Base-by-base conservation (phyloP, 2,797 vertebrate species). In the Rhynchotus rufescens region DNA sequence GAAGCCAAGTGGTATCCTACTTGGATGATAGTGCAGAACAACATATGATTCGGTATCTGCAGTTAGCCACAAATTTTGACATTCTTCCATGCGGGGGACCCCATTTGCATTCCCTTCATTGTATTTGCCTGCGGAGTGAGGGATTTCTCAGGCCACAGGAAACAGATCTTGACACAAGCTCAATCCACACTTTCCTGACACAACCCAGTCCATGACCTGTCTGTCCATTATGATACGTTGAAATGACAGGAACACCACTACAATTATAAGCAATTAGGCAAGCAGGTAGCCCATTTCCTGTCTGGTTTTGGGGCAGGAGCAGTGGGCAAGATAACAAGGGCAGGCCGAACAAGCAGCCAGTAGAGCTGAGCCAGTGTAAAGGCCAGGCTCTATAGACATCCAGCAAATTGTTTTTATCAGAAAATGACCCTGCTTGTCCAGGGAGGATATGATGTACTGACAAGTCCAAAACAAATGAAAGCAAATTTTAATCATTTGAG, bases 41-140 rank as follows among this genome's bases (percentile, higher is more conserved):
- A 78, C 66, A 72, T 77, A 82, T 80, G 76, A 93, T 65, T 81
- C 2, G 11, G 45, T 42, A 89, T 83, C 84, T 92, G 64, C 44
- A 87, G 32, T 51, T 69, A 80, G 73, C 51, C 82, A 47, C 75
- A 80, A 89, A 92, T 12, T 44, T 64, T 89, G 80, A 76, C 64
- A 52, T 15, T 79, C 76, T 81, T 38, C 15, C 23, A 15, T 11
- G 7, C 28, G 83, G 62, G 52, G 65, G 47, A 91, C 32, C 49
- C 49, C 36, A 57, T 83, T 76, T 32, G 73, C 10, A 11, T 56
- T 60, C 61, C 12, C 19, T 54, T 89, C 22, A 57, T 3, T 84
- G 16, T 40, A 61, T 73, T 89, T 87, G 32, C 40, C 83, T 47
- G 5, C 56, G 83, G 28, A 83, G 3, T 3, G 69, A 85, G 32